Conservation (phyloP, 2,797 vertebrate species). For the Eupleurogrammus muticus region DNA sequence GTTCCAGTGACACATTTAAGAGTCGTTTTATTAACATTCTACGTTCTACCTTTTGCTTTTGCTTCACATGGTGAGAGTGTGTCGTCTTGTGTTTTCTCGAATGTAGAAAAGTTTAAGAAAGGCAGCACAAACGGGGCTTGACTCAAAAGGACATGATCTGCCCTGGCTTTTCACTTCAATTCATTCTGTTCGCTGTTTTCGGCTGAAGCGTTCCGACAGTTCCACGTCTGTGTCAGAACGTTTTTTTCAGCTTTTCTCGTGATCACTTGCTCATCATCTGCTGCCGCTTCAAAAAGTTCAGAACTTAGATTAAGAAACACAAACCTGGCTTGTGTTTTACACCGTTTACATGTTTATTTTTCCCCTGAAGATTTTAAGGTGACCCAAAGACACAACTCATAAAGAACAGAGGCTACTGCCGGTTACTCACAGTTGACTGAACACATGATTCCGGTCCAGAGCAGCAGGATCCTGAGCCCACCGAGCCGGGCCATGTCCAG, state of each 20-base stretch:
- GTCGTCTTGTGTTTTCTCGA: slow-evolving; percentile 48
- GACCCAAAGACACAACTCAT: not conserved
- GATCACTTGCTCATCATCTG: slow-evolving; percentile 26
- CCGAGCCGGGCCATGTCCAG: slow-evolving; percentile 88
- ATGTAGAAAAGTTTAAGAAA: slow-evolving; percentile 61
- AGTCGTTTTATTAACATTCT: slow-evolving; percentile 60
- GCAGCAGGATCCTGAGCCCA: slow-evolving; percentile 84
- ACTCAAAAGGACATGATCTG: slow-evolving; percentile 61
- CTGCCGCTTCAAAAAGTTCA: slow-evolving; percentile 31
- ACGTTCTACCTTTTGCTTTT: slow-evolving; percentile 65
- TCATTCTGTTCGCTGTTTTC: slow-evolving; percentile 51
- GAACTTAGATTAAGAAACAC: slow-evolving; percentile 25
- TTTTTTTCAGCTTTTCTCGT: slow-evolving; percentile 35
- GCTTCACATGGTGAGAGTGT: slow-evolving; percentile 54
- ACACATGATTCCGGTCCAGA: slow-evolving; percentile 80
- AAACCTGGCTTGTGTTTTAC: slow-evolving; percentile 8
- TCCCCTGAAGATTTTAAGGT: not conserved
- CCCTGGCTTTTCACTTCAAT: slow-evolving; percentile 56
- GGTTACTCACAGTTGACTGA: slow-evolving; percentile 77
- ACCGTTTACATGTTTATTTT: slow-evolving; percentile 12
- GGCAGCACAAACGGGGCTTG: slow-evolving; percentile 42
- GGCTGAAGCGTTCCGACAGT: slow-evolving; percentile 40
- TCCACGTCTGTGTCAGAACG: slow-evolving; percentile 38
- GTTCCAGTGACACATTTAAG: too few relatives aligned
- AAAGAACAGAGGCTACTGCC: not conserved